A percentile compares a stretch with the other conserved stretches of the same genome.
Conservation (phyloP, 1,140 invertebrate genomes). For the Polypedilum pembai region DNA sequence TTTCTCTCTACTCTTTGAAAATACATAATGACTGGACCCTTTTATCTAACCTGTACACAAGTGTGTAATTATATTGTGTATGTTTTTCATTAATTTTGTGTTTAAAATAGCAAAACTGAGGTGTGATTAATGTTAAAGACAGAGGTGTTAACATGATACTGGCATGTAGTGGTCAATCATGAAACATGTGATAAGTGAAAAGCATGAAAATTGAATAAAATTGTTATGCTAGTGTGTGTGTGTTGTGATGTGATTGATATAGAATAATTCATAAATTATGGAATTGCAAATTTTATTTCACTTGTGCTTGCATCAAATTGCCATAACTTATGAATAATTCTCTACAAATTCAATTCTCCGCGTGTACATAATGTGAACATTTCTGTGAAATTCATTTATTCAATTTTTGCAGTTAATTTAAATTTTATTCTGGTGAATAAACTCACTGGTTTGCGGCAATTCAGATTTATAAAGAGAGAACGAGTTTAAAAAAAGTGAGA, state of each 20-base stretch:
- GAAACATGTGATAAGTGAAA: not conserved
- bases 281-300: not conserved
- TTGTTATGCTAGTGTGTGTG: not conserved
- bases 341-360: too few species aligned
- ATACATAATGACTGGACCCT: too few species aligned
- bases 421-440: constrained; percentile 19
- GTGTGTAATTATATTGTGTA: too few species aligned
- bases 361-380: too few species aligned
- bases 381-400: not conserved
- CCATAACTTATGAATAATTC: too few species aligned
- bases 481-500: not conserved
- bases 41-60: too few species aligned
- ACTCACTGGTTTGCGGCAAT: not conserved
- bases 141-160: not conserved
- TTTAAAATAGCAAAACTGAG: too few species aligned
- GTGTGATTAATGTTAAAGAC: not conserved
- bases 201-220: not conserved
- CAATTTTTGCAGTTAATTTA: constrained; percentile 19
- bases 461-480: not conserved
- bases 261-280: not conserved
- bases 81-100: too few species aligned
- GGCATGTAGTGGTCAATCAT: not conserved
- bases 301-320: too few species aligned
- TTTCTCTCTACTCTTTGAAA: too few species aligned
- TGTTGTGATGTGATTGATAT: too few species aligned